Base-by-base conservation (phyloP, 2,888 invertebrate species). In the Diarsia brunnea region DNA sequence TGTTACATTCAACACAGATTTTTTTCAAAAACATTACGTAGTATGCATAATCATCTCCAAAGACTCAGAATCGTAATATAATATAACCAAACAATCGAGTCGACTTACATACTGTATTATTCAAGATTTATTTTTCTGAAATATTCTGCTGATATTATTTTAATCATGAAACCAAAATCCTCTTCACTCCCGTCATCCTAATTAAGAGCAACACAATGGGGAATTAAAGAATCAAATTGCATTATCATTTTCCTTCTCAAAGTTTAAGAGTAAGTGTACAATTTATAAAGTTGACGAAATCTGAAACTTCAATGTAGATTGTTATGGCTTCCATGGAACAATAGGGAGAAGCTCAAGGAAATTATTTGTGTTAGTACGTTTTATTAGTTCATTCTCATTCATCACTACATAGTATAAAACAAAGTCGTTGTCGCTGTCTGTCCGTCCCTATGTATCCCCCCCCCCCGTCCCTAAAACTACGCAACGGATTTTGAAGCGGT, bases 301-400 rank as follows among this genome's bases (percentile, higher is more conserved):
- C 4, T 19, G 76, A 58, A 75, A 76, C 69, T 67, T 80, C 5
- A 43, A 24, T n/a, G 31, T 70, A 64, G 53, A 67, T 63, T 75
- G 27, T 79, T 43, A 47, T n/a, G 10, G 51, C 47, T 66, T 51
- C 12, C 0, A n/a, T n/a, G 11, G 4, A 31, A 45, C 60, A 61
- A 55, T 63, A 14, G 4, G 19, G 14, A 61, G 47, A 53, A 45
- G 21, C 12, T 19, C 8, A 31, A 27, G 14, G 10, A 55, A 73
- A 45, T 49, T 58, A 64, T 72, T 51, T 66, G 4, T 49, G 0
- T 38, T 8, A 38, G 38, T 38, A 58, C 14, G 49, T n/a, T n/a
- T n/a, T n/a, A n/a, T 77, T n/a, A 69, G 16, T 43, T 55, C 10
- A 51, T 67, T 3, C 4, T 49, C 16, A n/a, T 43, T 14, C 12